A percentile compares a stretch with the other conserved stretches of the same genome.
Evolutionary conservation across 1,140 invertebrate species (phyloP).

Genomic region (Plutomurus gul): DNA sequence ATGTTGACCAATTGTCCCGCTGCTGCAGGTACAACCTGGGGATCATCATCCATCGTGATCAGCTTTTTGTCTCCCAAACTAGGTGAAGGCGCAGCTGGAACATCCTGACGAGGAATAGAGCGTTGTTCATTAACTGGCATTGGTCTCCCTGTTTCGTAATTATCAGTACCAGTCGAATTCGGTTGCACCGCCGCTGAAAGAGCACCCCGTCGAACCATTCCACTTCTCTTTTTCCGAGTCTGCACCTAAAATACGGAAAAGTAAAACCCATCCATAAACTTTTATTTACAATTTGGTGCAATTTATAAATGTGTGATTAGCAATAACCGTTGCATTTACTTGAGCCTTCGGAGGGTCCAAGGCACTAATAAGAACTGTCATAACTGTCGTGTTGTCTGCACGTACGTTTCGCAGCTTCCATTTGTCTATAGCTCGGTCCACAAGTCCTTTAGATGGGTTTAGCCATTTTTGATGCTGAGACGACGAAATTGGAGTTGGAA

Average conservation of each 20-base stretch:
- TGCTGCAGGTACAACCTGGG: too few relatives aligned
- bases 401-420: constrained; percentile 79
- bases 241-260: constrained; percentile 9
- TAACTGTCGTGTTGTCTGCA: constrained; percentile 93
- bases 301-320: background rate
- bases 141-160: background rate
- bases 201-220: background rate
- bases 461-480: constrained; percentile 64
- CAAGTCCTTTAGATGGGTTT: constrained; percentile 88
- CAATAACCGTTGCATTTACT: too few relatives aligned
- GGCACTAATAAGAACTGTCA: constrained; percentile 90
- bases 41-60: background rate
- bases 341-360: constrained; percentile 76
- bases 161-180: background rate
- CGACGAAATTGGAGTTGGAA: constrained; percentile 27
- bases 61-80: background rate
- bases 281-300: background rate
- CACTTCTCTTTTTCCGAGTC: background rate
- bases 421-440: constrained; percentile 78
- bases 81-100: background rate
- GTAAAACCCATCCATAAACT: background rate
- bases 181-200: background rate
- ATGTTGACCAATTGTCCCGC: too few relatives aligned
- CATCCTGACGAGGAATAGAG: background rate
- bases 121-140: background rate